These are phyloP conservation scores for Garrulus glandarius DNA, from an alignment of 2,797 vertebrate genomes.

Conservation along the genomic window DNA sequence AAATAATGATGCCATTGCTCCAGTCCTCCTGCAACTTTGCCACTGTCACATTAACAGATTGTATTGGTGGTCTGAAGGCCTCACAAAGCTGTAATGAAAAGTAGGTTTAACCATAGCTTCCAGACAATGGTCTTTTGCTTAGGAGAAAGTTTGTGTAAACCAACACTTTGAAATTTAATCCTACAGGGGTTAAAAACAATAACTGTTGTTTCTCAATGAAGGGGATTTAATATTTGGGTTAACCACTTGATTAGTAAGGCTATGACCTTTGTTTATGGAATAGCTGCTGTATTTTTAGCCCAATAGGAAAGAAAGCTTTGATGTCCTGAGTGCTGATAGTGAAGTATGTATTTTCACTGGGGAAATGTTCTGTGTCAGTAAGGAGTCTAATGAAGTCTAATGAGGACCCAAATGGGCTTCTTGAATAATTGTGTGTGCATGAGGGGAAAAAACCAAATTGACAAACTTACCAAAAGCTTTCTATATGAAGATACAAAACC, in stretches of 20 bases:
- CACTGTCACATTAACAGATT: not conserved
- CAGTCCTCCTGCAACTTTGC: not conserved
- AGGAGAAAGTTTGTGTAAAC: not conserved
- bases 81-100: not conserved
- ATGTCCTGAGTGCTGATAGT: not conserved
- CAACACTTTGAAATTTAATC: not conserved
- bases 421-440: not conserved
- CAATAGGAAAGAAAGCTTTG: not conserved
- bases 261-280: slow-evolving; percentile 22
- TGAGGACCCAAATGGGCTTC: not conserved
- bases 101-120: not conserved
- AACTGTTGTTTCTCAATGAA: not conserved
- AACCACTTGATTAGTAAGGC: slow-evolving; percentile 12
- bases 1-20: not conserved
- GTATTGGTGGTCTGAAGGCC: not conserved
- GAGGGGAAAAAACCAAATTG: not conserved
- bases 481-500: not conserved
- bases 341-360: not conserved
- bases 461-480: not conserved
- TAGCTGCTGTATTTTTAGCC: not conserved
- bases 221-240: slow-evolving; percentile 22
- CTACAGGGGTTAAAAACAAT: not conserved
- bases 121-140: not conserved
- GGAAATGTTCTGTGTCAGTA: not conserved
- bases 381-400: not conserved